phyloP scores from a whole-genome alignment of 2,888 invertebrate species.

The Deladenus siricidicola region DNA sequence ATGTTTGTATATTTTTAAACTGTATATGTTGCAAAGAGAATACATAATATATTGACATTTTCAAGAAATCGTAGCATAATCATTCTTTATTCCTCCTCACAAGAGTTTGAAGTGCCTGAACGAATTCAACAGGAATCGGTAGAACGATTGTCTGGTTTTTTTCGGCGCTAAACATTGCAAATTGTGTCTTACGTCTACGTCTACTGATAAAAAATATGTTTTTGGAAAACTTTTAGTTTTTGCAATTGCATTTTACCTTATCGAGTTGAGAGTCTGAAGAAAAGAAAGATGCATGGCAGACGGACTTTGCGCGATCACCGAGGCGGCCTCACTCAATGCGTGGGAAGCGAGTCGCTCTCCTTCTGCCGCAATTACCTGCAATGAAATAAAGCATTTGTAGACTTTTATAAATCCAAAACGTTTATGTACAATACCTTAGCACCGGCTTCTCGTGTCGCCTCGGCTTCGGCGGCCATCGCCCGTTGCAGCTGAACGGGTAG shows the following conservation, averaged over 20 bases:
- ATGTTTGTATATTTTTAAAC: too few species aligned
- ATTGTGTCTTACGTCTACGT: not conserved
- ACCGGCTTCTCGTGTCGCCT: conserved; percentile 76
- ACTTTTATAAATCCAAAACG: not conserved
- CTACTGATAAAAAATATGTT: not conserved
- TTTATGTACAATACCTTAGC: conserved; percentile 60
- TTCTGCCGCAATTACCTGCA: conserved; percentile 72
- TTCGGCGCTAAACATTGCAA: conserved; percentile 28
- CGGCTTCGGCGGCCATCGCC: conserved; percentile 92
- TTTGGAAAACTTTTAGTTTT: too few species aligned
- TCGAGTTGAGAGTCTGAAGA: conserved; percentile 68
- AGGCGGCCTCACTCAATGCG: conserved; percentile 60
- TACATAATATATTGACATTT: too few species aligned
- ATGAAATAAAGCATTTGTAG: not conserved
- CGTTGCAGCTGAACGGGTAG: conserved; percentile 81
- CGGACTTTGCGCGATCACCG: conserved; percentile 71
- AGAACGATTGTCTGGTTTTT: conserved; percentile 43
- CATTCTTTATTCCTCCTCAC: too few species aligned
- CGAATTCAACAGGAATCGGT: conserved; percentile 8
- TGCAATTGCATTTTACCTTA: too few species aligned
- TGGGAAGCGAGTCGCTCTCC: conserved; percentile 76
- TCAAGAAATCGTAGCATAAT: too few species aligned
- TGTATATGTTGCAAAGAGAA: too few species aligned
- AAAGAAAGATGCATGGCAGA: conserved; percentile 87
- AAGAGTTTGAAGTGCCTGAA: not conserved